Evolutionary conservation across 2,888 invertebrate genomes (phyloP).

Genomic region (Ctena decussata): DNA sequence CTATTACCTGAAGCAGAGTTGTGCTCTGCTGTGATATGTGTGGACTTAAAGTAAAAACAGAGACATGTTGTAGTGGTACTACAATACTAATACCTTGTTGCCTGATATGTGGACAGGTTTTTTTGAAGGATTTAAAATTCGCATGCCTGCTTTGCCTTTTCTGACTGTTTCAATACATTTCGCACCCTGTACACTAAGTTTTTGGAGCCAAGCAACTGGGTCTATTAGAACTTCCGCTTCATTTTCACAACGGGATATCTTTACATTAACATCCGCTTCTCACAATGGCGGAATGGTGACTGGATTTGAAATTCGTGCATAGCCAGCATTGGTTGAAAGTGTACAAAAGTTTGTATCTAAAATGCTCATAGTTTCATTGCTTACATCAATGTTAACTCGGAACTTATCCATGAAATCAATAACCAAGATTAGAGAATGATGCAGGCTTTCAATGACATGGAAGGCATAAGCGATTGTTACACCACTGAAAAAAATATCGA

Average conservation of each 20-base stretch:
- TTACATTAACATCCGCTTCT: background rate
- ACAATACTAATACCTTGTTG: slow-evolving; percentile 35
- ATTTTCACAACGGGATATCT: background rate
- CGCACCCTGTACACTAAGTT: slow-evolving; percentile 29
- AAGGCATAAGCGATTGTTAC: slow-evolving; percentile 7
- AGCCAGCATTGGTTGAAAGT: slow-evolving; percentile 8
- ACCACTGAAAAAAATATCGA: slow-evolving; percentile 28
- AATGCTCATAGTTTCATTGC: slow-evolving; percentile 19
- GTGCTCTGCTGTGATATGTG: background rate
- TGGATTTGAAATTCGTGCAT: slow-evolving; percentile 15
- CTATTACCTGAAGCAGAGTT: background rate
- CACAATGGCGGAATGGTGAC: background rate
- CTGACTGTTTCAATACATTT: slow-evolving; percentile 38
- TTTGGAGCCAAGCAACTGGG: slow-evolving; percentile 10
- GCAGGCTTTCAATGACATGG: slow-evolving; percentile 48
- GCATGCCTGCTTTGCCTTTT: slow-evolving; percentile 30
- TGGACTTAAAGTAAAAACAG: background rate
- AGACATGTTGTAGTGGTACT: background rate
- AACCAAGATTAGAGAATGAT: slow-evolving; percentile 52
- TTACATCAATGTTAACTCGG: slow-evolving; percentile 34
- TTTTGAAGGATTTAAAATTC: slow-evolving; percentile 30
- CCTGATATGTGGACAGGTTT: slow-evolving; percentile 19
- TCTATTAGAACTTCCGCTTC: slow-evolving; percentile 23
- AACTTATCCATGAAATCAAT: slow-evolving; percentile 42
- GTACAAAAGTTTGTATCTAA: slow-evolving; percentile 6